These are phyloP conservation scores for Echinops telfairi DNA, from an alignment of 2,113 vertebrate species.

Conservation along the genomic window DNA sequence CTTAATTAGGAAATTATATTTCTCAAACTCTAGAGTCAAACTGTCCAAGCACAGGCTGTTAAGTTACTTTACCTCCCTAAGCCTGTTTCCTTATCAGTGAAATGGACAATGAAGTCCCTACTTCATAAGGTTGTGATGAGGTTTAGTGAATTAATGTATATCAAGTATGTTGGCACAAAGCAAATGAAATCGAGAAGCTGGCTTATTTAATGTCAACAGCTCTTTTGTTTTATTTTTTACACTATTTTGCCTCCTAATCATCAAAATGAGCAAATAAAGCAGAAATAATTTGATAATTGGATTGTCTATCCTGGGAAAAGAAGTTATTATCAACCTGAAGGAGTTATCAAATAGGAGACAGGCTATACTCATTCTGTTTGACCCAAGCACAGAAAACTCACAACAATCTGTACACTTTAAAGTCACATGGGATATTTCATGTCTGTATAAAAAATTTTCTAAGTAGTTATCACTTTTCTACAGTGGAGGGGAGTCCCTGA, in stretches of 20 bases:
- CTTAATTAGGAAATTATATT: background rate
- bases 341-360: background rate
- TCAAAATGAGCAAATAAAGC: conserved; percentile 4
- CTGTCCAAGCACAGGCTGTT: background rate
- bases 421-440: conserved; percentile 15
- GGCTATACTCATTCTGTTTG: conserved; percentile 18
- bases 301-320: background rate
- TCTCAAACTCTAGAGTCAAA: background rate
- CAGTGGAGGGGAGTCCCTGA: background rate
- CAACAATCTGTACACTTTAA: background rate
- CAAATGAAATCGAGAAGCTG: background rate
- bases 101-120: background rate
- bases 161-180: background rate
- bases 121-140: background rate
- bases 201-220: background rate
- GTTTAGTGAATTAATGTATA: background rate
- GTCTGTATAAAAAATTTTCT: conserved; percentile 10
- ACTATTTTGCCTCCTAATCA: background rate
- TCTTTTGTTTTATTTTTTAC: background rate
- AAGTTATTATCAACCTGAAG: background rate
- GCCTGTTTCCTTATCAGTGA: conserved; percentile 45
- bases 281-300: conserved; percentile 11
- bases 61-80: conserved; percentile 38
- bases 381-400: background rate
- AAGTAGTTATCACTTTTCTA: background rate